phyloP scores from a whole-genome alignment of 2,888 invertebrate genomes.

The Piscicola geometra region DNA sequence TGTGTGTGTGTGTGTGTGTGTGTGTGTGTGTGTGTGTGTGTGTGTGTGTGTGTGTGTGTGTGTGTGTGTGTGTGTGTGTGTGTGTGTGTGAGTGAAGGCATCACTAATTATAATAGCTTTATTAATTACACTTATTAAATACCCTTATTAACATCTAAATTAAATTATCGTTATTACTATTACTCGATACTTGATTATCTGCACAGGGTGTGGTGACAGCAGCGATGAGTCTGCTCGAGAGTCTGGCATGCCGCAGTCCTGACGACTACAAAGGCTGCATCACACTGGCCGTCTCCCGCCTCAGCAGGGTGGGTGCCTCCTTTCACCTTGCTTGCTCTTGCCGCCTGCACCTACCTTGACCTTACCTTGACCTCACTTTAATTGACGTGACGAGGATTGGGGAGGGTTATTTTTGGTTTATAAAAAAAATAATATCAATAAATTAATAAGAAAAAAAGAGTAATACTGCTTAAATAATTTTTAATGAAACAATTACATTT shows the following conservation, averaged over 20 bases:
- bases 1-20: slow-evolving; percentile 17
- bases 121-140: not conserved
- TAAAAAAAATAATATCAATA: no score
- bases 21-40: slow-evolving; percentile 11
- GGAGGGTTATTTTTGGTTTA: no score
- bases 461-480: no score
- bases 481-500: no score
- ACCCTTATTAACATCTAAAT: no score
- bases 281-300: slow-evolving; percentile 89
- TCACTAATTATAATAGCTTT: not conserved
- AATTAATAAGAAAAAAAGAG: no score
- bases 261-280: slow-evolving; percentile 99
- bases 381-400: no score
- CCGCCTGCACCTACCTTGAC: no score
- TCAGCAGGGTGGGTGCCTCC: slow-evolving; percentile 89
- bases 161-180: no score
- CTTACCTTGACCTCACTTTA: no score
- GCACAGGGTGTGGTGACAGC: slow-evolving; percentile 88
- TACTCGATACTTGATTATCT: no score
- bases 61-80: slow-evolving; percentile 16
- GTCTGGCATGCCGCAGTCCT: slow-evolving; percentile 94
- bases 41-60: slow-evolving; percentile 4
- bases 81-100: not conserved
- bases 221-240: slow-evolving; percentile 93
- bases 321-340: no score